Conservation (phyloP, 2,888 invertebrate species). For the Epirrhoe alternata region DNA sequence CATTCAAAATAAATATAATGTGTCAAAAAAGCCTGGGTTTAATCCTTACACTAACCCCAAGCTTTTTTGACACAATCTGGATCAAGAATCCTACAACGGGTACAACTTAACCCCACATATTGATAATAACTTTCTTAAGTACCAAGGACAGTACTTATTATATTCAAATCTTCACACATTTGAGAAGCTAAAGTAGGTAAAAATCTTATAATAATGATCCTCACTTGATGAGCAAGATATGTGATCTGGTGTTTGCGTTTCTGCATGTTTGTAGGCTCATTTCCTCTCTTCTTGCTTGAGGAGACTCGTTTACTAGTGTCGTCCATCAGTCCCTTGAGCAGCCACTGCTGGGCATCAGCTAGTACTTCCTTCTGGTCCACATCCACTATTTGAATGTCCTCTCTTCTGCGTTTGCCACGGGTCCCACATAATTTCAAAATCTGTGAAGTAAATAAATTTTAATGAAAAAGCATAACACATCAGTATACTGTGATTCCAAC, state of each 20-base stretch:
- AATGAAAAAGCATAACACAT: too few species aligned
- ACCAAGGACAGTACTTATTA: too few species aligned
- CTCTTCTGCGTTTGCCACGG: constrained; percentile 86
- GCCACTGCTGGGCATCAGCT: constrained; percentile 92
- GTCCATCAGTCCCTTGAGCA: constrained; percentile 92
- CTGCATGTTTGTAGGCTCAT: constrained; percentile 88
- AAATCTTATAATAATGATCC: constrained; percentile 9
- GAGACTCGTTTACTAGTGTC: constrained; percentile 85
- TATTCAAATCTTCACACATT: too few species aligned
- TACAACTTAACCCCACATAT: too few species aligned
- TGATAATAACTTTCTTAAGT: too few species aligned
- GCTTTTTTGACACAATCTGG: too few species aligned
- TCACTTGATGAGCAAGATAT: constrained; percentile 93
- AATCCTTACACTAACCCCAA: too few species aligned
- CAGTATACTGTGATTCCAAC: too few species aligned
- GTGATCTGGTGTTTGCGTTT: constrained; percentile 98
- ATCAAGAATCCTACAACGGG: too few species aligned
- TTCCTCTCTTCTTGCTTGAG: constrained; percentile 83
- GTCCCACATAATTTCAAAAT: constrained; percentile 89
- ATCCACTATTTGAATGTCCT: constrained; percentile 91
- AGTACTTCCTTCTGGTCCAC: constrained; percentile 92
- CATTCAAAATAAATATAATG: too few species aligned
- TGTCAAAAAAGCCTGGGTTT: too few species aligned
- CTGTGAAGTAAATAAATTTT: constrained; percentile 52
- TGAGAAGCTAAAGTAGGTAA: too few species aligned